These are phyloP conservation scores for Baronia brevicornis DNA, from an alignment of 2,888 invertebrate species.

Conservation along the genomic window DNA sequence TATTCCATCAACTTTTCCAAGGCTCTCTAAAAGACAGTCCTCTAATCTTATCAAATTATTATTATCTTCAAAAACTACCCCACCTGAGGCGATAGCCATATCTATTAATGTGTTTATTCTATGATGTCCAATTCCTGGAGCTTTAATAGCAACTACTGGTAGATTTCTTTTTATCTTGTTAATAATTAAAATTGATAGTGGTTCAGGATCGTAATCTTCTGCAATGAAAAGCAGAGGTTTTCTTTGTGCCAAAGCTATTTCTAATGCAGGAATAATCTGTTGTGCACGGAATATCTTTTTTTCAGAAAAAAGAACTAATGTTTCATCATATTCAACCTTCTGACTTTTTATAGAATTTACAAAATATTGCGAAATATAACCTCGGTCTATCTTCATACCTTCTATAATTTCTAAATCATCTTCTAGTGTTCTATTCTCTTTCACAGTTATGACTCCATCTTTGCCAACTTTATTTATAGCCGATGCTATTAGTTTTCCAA, in stretches of 20 bases:
- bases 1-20: slow-evolving; percentile 91
- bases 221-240: slow-evolving; percentile 96
- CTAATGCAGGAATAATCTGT: slow-evolving; percentile 95
- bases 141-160: slow-evolving; percentile 95
- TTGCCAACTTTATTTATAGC: slow-evolving; percentile 98
- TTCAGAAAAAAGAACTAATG: slow-evolving; percentile 92
- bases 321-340: slow-evolving; percentile 97
- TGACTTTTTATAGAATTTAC: slow-evolving; percentile 98
- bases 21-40: slow-evolving; percentile 85
- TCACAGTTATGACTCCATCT: slow-evolving; percentile 98
- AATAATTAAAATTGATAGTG: slow-evolving; percentile 91
- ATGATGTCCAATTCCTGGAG: slow-evolving; percentile 96
- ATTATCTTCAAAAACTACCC: slow-evolving; percentile 94
- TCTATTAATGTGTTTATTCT: slow-evolving; percentile 91
- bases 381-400: slow-evolving; percentile 99
- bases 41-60: slow-evolving; percentile 90
- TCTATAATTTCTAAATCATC: slow-evolving; percentile 97
- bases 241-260: slow-evolving; percentile 92
- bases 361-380: slow-evolving; percentile 99
- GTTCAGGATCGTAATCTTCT: slow-evolving; percentile 96
- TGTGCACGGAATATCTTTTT: slow-evolving; percentile 97
- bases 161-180: slow-evolving; percentile 92
- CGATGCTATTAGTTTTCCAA: slow-evolving; percentile 94
- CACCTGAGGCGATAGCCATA: slow-evolving; percentile 94
- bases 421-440: slow-evolving; percentile 96